Conservation (phyloP, 2,888 invertebrate species). For the Agonopterix heracliana region DNA sequence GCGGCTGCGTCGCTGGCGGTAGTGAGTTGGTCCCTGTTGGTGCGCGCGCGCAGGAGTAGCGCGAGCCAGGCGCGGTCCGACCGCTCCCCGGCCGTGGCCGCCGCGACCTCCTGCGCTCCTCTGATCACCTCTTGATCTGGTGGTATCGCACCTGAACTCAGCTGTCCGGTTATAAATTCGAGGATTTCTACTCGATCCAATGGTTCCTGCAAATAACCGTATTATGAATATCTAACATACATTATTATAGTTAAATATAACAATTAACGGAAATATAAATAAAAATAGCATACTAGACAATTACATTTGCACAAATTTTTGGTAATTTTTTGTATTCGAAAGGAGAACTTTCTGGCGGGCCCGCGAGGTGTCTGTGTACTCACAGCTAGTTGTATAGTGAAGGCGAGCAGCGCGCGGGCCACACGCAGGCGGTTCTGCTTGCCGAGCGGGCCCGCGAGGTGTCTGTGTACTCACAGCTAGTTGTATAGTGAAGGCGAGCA, state of each 20-base stretch:
- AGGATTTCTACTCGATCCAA: conserved; percentile 52
- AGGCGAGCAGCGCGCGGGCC: conserved; percentile 47
- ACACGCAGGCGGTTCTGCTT: conserved; percentile 56
- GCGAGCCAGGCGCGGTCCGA: conserved; percentile 57
- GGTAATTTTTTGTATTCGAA: no score
- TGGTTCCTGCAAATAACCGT: conserved; percentile 36
- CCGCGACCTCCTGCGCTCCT: conserved; percentile 38
- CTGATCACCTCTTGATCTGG: conserved; percentile 46
- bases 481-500: conserved; percentile 31
- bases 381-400: conserved; percentile 17
- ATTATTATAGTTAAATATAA: no score
- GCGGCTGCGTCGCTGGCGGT: conserved; percentile 18
- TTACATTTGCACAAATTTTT: no score
- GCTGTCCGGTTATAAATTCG: conserved; percentile 57
- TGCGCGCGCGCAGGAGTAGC: conserved; percentile 28
- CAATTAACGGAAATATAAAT: no score
- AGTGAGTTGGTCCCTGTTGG: conserved; percentile 22
- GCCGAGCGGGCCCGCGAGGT: no score
- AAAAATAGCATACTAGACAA: no score
- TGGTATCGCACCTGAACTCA: conserved; percentile 52
- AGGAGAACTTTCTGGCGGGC: conserved; percentile 31
- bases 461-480: neutral
- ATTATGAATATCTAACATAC: neutral
- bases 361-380: conserved; percentile 36
- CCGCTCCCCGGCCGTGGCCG: conserved; percentile 38